Evolutionary conservation across 30 jellyfish, hydroid and myxozoan species (phyloP).

Genomic region (Turritopsis dohrnii): DNA sequence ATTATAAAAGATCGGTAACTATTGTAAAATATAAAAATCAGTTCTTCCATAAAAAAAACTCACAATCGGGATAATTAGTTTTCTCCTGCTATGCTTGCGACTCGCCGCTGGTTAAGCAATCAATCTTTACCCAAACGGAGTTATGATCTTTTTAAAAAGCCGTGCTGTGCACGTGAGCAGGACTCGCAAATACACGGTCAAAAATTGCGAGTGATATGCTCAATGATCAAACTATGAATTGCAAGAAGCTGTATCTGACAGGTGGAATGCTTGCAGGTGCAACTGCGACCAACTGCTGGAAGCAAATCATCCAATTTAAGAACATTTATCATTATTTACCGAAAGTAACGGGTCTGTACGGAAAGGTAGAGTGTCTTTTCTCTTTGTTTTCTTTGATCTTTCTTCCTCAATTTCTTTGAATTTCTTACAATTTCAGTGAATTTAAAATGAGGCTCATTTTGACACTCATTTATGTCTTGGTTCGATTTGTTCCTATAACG

Average conservation of each 20-base stretch:
- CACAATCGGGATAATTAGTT: background rate
- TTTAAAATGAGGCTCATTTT: background rate
- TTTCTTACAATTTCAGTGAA: no score
- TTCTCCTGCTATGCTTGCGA: background rate
- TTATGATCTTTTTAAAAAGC: background rate
- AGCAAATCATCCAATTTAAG: background rate
- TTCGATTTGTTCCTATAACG: background rate
- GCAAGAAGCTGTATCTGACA: constrained; percentile 11
- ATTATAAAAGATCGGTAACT: background rate
- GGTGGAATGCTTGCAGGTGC: constrained; percentile 5
- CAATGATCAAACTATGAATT: background rate
- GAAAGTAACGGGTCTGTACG: background rate
- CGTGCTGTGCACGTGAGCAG: constrained; percentile 13
- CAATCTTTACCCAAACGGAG: background rate
- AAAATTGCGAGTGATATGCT: background rate
- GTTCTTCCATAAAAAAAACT: background rate
- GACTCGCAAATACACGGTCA: constrained; percentile 14
- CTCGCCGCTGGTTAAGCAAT: background rate
- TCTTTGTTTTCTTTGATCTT: background rate
- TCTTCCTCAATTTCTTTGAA: background rate
- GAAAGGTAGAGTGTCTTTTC: constrained; percentile 1
- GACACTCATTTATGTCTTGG: background rate
- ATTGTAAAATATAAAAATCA: background rate
- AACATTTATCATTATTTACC: background rate
- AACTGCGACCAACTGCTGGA: constrained; percentile 19